Percentiles rank a stretch among this genome's conserved stretches.
Conservation (phyloP, 1,140 invertebrate species). For the Platorchestia sp. region DNA sequence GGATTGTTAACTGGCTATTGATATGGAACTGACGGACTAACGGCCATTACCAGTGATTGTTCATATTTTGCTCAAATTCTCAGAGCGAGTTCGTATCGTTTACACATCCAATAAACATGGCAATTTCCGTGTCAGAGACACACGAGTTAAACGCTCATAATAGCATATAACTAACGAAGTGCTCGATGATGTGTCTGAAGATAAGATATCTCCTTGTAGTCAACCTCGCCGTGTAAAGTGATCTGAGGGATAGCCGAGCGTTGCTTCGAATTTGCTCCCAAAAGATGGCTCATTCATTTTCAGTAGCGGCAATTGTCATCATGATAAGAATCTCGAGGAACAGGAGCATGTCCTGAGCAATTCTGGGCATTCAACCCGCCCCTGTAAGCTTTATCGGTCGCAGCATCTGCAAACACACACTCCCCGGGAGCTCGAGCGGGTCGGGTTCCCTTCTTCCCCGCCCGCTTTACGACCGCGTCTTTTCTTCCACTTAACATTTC, state of each 20-base stretch:
- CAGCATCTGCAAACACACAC: slow-evolving; percentile 52
- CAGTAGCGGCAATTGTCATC: slow-evolving; percentile 49
- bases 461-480: background rate
- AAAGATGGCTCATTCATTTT: slow-evolving; percentile 52
- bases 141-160: slow-evolving; percentile 21
- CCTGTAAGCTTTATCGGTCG: background rate
- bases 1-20: background rate
- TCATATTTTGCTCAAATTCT: slow-evolving; percentile 39
- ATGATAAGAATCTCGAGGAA: slow-evolving; percentile 26
- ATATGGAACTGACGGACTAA: background rate
- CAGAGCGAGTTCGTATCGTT: slow-evolving; percentile 12
- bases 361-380: slow-evolving; percentile 50
- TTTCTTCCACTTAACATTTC: background rate
- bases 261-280: slow-evolving; percentile 33
- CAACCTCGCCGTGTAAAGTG: background rate
- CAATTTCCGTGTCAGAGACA: slow-evolving; percentile 10
- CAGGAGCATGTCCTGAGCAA: slow-evolving; percentile 49
- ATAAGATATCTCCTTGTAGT: background rate
- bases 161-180: slow-evolving; percentile 17
- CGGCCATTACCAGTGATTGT: slow-evolving; percentile 10
- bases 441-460: background rate
- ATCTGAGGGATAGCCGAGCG: background rate
- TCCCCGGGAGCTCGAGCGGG: background rate
- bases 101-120: slow-evolving; percentile 26
- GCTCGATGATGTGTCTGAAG: slow-evolving; percentile 7